Percentiles rank a stretch among this genome's conserved stretches.
Conservation (phyloP, 2,797 vertebrate species). For the Tangara arthus region DNA sequence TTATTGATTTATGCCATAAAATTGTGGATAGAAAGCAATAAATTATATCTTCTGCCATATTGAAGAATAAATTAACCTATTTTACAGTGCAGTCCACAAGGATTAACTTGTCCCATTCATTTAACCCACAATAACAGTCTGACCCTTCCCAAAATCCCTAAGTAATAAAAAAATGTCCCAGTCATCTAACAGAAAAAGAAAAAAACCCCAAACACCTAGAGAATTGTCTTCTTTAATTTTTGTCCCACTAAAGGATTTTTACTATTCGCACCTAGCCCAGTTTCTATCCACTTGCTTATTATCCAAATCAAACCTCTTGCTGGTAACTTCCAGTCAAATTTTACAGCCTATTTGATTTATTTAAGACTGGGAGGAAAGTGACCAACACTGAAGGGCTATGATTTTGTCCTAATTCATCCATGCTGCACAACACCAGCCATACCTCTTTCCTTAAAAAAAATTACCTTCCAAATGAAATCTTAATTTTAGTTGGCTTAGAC, state of each 20-base stretch:
- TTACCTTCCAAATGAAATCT: neutral
- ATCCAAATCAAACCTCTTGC: neutral
- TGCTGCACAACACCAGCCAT: neutral
- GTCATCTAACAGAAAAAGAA: neutral
- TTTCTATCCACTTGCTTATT: neutral
- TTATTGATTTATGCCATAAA: slow-evolving; percentile 28
- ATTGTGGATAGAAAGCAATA: slow-evolving; percentile 11
- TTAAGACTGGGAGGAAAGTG: neutral
- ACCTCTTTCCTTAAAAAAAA: neutral
- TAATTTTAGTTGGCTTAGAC: neutral
- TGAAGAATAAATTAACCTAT: slow-evolving; percentile 5
- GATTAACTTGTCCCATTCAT: neutral
- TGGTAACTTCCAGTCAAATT: neutral
- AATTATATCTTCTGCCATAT: slow-evolving; percentile 12
- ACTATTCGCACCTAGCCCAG: neutral
- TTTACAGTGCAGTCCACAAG: neutral
- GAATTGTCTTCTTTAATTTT: neutral
- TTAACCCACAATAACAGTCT: neutral
- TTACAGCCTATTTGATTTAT: neutral
- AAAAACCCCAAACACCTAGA: neutral
- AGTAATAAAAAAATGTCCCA: accelerated
- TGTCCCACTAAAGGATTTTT: neutral
- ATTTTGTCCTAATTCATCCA: neutral
- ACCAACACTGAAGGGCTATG: neutral
- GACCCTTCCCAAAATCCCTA: neutral